Conservation (phyloP, 2,888 invertebrate genomes). For the Philhelius pedissequus region DNA sequence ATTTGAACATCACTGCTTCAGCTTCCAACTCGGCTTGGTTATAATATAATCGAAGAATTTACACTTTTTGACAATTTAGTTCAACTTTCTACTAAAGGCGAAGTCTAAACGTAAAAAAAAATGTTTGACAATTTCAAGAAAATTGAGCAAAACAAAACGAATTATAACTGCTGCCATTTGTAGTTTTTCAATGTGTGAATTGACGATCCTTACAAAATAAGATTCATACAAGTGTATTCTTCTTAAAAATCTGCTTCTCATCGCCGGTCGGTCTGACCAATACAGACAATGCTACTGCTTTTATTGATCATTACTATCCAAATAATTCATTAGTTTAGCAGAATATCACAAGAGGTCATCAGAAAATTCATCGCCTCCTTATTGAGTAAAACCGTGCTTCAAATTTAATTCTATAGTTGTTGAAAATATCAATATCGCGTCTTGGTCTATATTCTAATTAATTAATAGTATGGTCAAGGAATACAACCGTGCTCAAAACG, state of each 20-base stretch:
- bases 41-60: conserved; percentile 28
- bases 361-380: background rate
- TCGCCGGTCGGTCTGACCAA: background rate
- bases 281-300: background rate
- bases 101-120: background rate
- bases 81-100: background rate
- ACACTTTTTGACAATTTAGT: conserved; percentile 2
- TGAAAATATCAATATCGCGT: background rate
- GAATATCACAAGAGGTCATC: background rate
- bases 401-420: background rate
- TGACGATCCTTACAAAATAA: background rate
- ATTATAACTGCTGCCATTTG: background rate
- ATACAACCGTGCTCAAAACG: background rate
- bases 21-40: background rate
- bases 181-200: background rate
- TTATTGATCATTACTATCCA: background rate
- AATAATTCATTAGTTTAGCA: background rate
- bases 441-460: no score
- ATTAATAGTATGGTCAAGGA: background rate
- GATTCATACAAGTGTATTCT: background rate
- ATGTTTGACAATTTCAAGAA: background rate
- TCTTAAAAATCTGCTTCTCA: background rate
- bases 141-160: background rate
- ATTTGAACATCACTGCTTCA: background rate
- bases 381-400: background rate